A percentile compares a stretch with the other conserved stretches of the same genome.
These are phyloP conservation scores for Meloe dianella DNA, from an alignment of 2,888 invertebrate genomes.

Conservation along the genomic window DNA sequence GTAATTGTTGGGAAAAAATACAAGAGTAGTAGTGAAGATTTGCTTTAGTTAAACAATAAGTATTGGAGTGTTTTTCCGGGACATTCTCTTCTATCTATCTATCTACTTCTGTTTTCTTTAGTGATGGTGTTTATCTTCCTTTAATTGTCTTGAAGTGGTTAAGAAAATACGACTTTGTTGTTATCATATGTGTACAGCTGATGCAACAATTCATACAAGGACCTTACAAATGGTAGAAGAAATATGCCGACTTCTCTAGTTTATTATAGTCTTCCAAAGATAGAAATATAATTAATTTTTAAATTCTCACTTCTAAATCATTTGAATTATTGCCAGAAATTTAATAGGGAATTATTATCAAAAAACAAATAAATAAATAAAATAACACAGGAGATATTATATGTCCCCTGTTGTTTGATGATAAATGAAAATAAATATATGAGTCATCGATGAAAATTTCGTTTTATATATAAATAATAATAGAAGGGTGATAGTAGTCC, in stretches of 20 bases:
- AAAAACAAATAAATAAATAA: too few species aligned
- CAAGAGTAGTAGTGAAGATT: too few species aligned
- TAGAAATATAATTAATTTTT: not conserved
- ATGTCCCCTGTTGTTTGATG: not conserved
- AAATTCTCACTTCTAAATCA: not conserved
- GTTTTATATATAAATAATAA: not conserved
- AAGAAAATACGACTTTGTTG: not conserved
- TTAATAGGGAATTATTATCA: not conserved
- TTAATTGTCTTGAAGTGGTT: slow-evolving; percentile 13
- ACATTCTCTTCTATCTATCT: slow-evolving; percentile 14
- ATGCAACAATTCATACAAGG: not conserved
- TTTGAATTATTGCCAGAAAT: slow-evolving; percentile 2
- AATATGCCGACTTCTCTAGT: not conserved
- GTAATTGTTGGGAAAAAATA: too few species aligned
- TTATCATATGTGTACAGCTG: not conserved
- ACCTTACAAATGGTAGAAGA: not conserved
- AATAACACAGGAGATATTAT: too few species aligned
- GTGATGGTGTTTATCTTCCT: slow-evolving; percentile 18
- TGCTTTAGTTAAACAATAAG: too few species aligned
- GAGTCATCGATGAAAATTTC: slow-evolving; percentile 2
- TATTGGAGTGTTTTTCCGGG: slow-evolving; percentile 11
- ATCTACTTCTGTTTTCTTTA: slow-evolving; percentile 14
- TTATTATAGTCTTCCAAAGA: too few species aligned
- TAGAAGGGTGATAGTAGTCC: not conserved
- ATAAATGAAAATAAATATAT: not conserved